Base-by-base conservation (phyloP, 2,888 invertebrate genomes). In the Esperia sulphurella region DNA sequence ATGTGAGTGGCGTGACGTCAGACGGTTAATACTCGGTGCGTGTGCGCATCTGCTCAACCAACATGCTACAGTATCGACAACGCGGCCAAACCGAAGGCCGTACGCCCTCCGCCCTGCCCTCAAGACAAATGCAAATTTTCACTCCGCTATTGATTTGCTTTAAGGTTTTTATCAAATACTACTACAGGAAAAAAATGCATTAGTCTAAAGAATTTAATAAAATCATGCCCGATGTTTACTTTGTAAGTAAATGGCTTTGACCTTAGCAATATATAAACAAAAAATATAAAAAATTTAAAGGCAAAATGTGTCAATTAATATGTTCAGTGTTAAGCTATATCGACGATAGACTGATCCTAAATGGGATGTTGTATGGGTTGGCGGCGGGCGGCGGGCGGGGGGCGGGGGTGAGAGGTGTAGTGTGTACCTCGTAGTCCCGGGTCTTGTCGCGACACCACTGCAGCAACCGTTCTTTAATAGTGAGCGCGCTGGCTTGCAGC, bases 391-490 rank as follows among this genome's bases (percentile, higher is more conserved):
- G 51, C 59, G 50, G 53, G 57, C 57, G 46, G 65, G 49, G 53
- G 54, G 55, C 51, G 58, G 47, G 58, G 48, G 48, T 57, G 54
- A 53, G 61, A 50, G 53, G 63, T 49, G 56, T 55, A 63, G 60
- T 71, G 71, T 66, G 85, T 95, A 98, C 98, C 95, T 97, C 95
- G 91, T 98, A 98, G 92, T 96, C 97, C 92, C 95, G 94, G 75
- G 98, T 98, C 94, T 98, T 97, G 92, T 95, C 95, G 91, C 96
- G 96, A 92, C 97, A 97, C 98, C 98, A 98, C 90, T 95, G 94
- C 91, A 98, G 94, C 85, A 98, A 93, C 90, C 97, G 94, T 85
- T 98, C 97, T 94, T 98, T 98, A 90, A 98, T 96, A 91, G 96
- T 95, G 90, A 94, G 95, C 77, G 97, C 97, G 91, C 96, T 97